phyloP scores from a whole-genome alignment of 2,113 vertebrate species.

The Anguilla rostrata region DNA sequence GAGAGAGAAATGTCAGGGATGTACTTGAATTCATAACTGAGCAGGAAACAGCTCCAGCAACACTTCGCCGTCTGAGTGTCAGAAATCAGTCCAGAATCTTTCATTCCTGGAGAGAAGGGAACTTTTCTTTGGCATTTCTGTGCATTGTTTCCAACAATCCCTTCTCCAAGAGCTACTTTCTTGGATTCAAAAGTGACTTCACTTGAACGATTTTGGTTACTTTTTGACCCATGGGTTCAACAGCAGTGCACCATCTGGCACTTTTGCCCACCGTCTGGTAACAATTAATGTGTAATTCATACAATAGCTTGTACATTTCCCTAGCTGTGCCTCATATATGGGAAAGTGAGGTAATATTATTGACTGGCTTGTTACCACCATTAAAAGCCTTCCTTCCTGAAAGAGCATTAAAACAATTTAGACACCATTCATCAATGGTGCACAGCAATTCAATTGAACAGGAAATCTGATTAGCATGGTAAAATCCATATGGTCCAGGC shows the following conservation, averaged over 20 bases:
- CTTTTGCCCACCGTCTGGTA: not conserved
- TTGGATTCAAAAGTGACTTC: not conserved
- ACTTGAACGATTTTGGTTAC: not conserved
- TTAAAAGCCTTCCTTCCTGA: not conserved
- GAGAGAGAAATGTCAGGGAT: constrained; percentile 1
- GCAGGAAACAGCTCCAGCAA: not conserved
- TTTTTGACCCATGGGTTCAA: not conserved
- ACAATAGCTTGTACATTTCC: not conserved
- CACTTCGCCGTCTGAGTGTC: not conserved
- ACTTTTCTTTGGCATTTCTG: not conserved
- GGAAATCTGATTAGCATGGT: constrained; percentile 2
- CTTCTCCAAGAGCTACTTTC: not conserved
- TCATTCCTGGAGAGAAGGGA: not conserved
- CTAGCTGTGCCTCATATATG: not conserved
- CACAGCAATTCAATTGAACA: constrained; percentile 11
- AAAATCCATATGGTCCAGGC: constrained; percentile 8
- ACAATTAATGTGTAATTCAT: not conserved
- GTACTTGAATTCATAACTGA: not conserved
- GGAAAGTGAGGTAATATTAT: not conserved
- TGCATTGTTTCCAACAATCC: not conserved
- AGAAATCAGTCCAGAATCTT: not conserved
- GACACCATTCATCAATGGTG: constrained; percentile 4
- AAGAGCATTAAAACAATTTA: constrained; percentile 1
- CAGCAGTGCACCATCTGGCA: not conserved
- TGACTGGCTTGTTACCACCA: constrained; percentile 6